Percentiles rank a stretch among this genome's conserved stretches.
Conservation (phyloP, 2,797 vertebrate genomes). For the Phalloptychus januarius region DNA sequence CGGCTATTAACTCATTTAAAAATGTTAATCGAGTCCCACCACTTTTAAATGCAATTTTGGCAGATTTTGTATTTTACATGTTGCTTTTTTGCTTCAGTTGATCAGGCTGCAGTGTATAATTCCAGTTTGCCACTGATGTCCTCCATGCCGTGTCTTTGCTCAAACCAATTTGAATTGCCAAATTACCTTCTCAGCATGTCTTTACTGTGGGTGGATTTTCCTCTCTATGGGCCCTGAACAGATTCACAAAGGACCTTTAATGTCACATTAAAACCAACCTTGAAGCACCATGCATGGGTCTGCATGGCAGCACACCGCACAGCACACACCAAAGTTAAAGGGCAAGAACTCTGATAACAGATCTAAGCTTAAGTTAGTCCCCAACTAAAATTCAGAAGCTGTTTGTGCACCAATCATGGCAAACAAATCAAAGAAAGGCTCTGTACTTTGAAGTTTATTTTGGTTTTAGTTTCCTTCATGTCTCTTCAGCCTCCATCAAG, state of each 20-base stretch:
- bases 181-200: constrained; percentile 1
- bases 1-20: too few species aligned
- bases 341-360: background rate
- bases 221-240: background rate
- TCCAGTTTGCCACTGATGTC: background rate
- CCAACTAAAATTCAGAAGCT: background rate
- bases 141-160: background rate
- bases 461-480: background rate
- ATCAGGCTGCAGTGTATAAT: background rate
- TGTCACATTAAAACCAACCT: background rate
- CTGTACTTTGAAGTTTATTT: background rate
- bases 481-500: background rate
- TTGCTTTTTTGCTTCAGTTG: background rate
- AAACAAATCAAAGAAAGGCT: background rate
- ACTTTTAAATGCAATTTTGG: background rate
- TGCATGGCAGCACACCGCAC: background rate
- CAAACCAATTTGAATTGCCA: background rate
- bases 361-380: background rate
- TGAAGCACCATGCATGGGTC: background rate
- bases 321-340: background rate
- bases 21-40: too few species aligned
- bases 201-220: background rate
- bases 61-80: background rate
- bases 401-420: background rate
- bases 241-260: background rate